Percentiles rank a stretch among this genome's conserved stretches.
Conservation (phyloP, 92 coral and sea anemone species). For the Siderastrea siderea region DNA sequence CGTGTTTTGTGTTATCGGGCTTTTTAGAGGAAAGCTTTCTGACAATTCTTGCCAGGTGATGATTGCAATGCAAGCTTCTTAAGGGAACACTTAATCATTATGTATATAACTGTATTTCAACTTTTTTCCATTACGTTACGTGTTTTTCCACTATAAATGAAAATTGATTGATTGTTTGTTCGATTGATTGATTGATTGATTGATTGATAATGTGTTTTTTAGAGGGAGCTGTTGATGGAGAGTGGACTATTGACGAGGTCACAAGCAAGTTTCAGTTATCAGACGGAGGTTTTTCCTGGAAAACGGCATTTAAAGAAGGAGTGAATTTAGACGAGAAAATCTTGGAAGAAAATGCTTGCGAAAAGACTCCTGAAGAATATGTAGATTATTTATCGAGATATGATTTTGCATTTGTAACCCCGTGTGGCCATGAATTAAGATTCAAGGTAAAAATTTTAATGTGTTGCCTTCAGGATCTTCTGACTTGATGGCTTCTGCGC, state of each 20-base stretch:
- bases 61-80: too few species aligned
- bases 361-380: slow-evolving; percentile 16
- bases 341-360: not conserved
- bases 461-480: not conserved
- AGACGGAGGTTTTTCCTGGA: not conserved
- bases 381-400: slow-evolving; percentile 13
- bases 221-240: too few species aligned
- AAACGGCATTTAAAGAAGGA: not conserved
- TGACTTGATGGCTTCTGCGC: not conserved
- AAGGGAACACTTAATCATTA: too few species aligned
- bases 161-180: too few species aligned
- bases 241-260: not conserved
- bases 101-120: too few species aligned
- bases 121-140: too few species aligned
- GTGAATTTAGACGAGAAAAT: slow-evolving; percentile 6
- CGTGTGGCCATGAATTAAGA: not conserved
- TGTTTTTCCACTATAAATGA: too few species aligned
- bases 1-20: too few species aligned
- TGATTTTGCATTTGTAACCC: slow-evolving; percentile 9
- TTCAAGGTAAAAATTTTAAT: not conserved
- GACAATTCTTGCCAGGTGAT: too few species aligned
- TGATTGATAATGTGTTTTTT: too few species aligned
- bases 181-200: too few species aligned
- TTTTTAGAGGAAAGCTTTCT: too few species aligned
- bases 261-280: not conserved